phyloP scores from a whole-genome alignment of 2,888 invertebrate genomes.

The Melanostoma mellinum region DNA sequence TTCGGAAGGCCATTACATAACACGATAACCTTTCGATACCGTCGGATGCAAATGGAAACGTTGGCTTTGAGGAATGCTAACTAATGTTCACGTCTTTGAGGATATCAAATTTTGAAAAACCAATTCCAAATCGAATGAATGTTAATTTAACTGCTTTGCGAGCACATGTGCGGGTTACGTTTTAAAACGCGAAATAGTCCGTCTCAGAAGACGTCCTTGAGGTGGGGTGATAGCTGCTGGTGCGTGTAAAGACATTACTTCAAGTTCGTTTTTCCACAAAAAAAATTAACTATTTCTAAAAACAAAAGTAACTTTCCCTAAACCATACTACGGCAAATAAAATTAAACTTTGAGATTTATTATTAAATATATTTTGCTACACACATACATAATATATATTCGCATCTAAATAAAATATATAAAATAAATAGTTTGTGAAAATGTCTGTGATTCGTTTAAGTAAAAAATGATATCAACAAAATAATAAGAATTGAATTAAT shows the following conservation, averaged over 20 bases:
- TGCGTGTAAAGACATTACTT: conserved; percentile 34
- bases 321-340: conserved; percentile 72
- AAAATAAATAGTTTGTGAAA: conserved; percentile 42
- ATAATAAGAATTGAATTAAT: conserved; percentile 25
- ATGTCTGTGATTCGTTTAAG: conserved; percentile 74
- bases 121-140: conserved; percentile 62
- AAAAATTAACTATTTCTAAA: conserved; percentile 1
- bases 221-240: conserved; percentile 96
- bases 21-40: conserved; percentile 1
- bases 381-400: conserved; percentile 7
- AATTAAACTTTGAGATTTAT: conserved; percentile 48
- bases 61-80: background rate
- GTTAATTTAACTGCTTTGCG: conserved; percentile 67
- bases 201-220: conserved; percentile 97
- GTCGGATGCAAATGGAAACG: conserved; percentile 34
- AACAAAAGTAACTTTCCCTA: conserved; percentile 43
- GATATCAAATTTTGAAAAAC: conserved; percentile 57
- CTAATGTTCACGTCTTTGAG: conserved; percentile 54
- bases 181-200: conserved; percentile 98
- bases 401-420: conserved; percentile 13
- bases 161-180: conserved; percentile 96
- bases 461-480: conserved; percentile 51
- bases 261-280: conserved; percentile 69
- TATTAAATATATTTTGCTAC: conserved; percentile 47
- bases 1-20: conserved; percentile 17